Percentiles rank a stretch among this genome's conserved stretches.
These are phyloP conservation scores for Pseudomugil tenellus DNA, from an alignment of 2,797 vertebrate species.

Conservation along the genomic window DNA sequence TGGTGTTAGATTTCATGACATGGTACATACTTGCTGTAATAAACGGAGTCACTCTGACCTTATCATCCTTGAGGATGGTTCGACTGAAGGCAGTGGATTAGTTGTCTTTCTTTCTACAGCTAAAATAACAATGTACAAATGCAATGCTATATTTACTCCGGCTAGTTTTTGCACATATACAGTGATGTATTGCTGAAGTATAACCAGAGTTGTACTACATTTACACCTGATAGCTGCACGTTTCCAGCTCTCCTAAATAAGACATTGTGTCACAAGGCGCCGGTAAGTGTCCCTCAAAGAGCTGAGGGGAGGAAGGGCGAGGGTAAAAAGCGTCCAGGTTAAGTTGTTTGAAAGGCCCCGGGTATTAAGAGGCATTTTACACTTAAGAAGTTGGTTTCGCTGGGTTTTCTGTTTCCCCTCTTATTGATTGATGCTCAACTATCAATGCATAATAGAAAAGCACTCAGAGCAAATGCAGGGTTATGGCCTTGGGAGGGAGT, in stretches of 20 bases:
- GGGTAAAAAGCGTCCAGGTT: constrained; percentile 85
- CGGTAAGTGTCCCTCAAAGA: constrained; percentile 82
- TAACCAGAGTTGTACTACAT: constrained; percentile 55
- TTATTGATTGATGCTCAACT: constrained; percentile 91
- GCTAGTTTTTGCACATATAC: constrained; percentile 16
- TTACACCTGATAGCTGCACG: constrained; percentile 78
- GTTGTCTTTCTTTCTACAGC: neutral
- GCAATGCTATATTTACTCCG: constrained; percentile 29
- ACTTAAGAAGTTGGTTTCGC: constrained; percentile 90
- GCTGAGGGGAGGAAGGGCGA: constrained; percentile 70
- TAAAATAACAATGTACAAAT: constrained; percentile 22
- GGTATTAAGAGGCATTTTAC: constrained; percentile 91
- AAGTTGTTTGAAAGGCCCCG: constrained; percentile 88
- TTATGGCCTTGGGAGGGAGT: constrained; percentile 88
- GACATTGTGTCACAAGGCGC: constrained; percentile 79
- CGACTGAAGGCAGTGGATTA: neutral
- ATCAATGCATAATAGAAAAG: constrained; percentile 92
- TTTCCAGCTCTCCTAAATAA: constrained; percentile 80
- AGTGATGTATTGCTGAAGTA: constrained; percentile 54
- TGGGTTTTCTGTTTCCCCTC: constrained; percentile 88
- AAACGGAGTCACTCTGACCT: constrained; percentile 49
- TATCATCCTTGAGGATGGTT: constrained; percentile 49
- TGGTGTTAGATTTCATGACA: constrained; percentile 68
- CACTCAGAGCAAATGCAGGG: constrained; percentile 90
- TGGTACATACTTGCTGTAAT: constrained; percentile 50